Evolutionary conservation across 2,888 invertebrate species (phyloP).

Genomic region (Erannis defoliaria): DNA sequence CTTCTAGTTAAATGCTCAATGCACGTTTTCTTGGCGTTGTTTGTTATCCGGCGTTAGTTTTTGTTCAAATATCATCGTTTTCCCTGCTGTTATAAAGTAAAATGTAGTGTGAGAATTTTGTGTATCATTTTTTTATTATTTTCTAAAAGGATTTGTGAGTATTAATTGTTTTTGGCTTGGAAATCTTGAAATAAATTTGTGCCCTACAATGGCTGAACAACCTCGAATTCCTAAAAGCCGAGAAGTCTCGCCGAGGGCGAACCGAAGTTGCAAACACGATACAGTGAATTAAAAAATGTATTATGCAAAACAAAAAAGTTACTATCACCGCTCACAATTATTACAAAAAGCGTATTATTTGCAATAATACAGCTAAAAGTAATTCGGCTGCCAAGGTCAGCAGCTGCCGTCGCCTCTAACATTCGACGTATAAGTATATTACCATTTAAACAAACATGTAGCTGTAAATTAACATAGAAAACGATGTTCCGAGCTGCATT

Average conservation of each 20-base stretch:
- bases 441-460: conserved; percentile 69
- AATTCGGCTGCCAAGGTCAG: conserved; percentile 43
- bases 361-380: conserved; percentile 27
- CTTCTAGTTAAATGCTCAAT: too few relatives aligned
- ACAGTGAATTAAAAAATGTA: conserved; percentile 39
- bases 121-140: conserved; percentile 67
- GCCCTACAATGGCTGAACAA: conserved; percentile 65
- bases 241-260: conserved; percentile 40
- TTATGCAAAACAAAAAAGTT: conserved; percentile 20
- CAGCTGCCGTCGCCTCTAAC: conserved; percentile 32
- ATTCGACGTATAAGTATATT: conserved; percentile 58
- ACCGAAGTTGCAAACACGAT: conserved; percentile 34
- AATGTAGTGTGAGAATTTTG: conserved; percentile 70
- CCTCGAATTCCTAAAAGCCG: conserved; percentile 60
- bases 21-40: conserved; percentile 86
- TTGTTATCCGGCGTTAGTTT: conserved; percentile 79
- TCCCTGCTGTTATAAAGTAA: conserved; percentile 72
- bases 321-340: conserved; percentile 24
- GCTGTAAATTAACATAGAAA: conserved; percentile 59
- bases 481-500: conserved; percentile 70
- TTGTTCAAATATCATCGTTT: conserved; percentile 71
- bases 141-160: conserved; percentile 67
- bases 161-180: conserved; percentile 51
- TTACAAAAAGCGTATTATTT: conserved; percentile 36
- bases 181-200: conserved; percentile 26